Evolutionary conservation across 2,113 vertebrate species (phyloP), one percentile per base, ranked within the genome.

Genomic region (Alces alces): DNA sequence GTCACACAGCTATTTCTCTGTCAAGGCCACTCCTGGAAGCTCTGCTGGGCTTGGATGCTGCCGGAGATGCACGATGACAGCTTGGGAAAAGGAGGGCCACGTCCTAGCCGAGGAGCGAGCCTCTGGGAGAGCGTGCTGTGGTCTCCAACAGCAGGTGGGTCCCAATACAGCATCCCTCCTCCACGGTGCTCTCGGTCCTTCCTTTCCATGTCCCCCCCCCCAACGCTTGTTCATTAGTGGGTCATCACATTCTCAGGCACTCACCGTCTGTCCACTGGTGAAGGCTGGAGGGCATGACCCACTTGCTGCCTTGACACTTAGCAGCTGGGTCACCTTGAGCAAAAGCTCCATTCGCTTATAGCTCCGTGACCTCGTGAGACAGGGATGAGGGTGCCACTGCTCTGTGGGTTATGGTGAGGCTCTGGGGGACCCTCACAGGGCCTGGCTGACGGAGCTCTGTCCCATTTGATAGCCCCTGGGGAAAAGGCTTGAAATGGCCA

Each of bases 211-310:
- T 39, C 13, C 0, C 0, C 23, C 43, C 43, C 7, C 23, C 19
- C 25, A 27, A 19, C 3, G 2, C 43, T 33, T 0, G 0, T 25
- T 80, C 7, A 3, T 12, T 7, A 6, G 82, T 6, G 15, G 33
- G 7, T 19, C 0, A 1, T 54, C 50, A 17, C 27, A 9, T 55
- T 60, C 57, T 60, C 61, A 39, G 25, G 21, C 6, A 21, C 23
- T 58, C 60, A 28, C 13, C 0, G 9, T 2, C 64, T 21, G 5
- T 10, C 33, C 30, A 36, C 86, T n/a, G 73, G 11, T 4, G 58
- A 54, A 55, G 57, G 57, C 10, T 54, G 58, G 27, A n/a, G 60
- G 36, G 33, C 33, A 3, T 0, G 5, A 27, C 27, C 25, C 70
- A 85, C 85, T 6, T 47, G 55, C 36, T 36, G 19, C 83, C 54